These are phyloP conservation scores for Leptoclinus maculatus DNA, from an alignment of 2,797 vertebrate species.

Conservation along the genomic window DNA sequence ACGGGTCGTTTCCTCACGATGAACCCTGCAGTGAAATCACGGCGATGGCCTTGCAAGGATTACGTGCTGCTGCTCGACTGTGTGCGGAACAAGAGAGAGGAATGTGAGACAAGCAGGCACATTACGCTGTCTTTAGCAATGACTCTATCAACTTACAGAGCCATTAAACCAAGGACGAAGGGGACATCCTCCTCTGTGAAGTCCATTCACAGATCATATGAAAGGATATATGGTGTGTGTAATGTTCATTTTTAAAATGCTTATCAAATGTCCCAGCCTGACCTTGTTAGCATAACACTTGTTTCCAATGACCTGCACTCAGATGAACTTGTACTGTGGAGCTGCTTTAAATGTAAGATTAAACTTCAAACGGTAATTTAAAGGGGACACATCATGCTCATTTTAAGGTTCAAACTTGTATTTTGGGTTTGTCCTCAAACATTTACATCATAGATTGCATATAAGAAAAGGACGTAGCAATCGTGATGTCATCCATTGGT, in stretches of 20 bases:
- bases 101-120: constrained; percentile 50
- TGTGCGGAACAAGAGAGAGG: constrained; percentile 22
- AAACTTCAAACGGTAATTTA: background rate
- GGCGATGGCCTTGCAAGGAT: constrained; percentile 50
- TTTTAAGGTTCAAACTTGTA: background rate
- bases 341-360: constrained; percentile 4
- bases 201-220: constrained; percentile 73
- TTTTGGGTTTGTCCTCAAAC: background rate
- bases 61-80: constrained; percentile 18
- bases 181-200: constrained; percentile 60
- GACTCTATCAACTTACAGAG: constrained; percentile 60
- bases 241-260: constrained; percentile 56
- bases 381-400: background rate
- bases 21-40: constrained; percentile 35
- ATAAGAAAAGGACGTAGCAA: background rate
- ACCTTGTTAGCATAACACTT: constrained; percentile 48
- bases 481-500: too few relatives aligned
- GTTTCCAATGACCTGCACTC: constrained; percentile 13
- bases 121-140: constrained; percentile 49
- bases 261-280: constrained; percentile 47
- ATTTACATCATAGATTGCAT: background rate
- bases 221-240: constrained; percentile 70
- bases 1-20: constrained; percentile 42
- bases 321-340: background rate
- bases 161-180: constrained; percentile 75